Evolutionary conservation across 2,888 invertebrate species (phyloP).

Genomic region (Caenorhabditis panamensis): DNA sequence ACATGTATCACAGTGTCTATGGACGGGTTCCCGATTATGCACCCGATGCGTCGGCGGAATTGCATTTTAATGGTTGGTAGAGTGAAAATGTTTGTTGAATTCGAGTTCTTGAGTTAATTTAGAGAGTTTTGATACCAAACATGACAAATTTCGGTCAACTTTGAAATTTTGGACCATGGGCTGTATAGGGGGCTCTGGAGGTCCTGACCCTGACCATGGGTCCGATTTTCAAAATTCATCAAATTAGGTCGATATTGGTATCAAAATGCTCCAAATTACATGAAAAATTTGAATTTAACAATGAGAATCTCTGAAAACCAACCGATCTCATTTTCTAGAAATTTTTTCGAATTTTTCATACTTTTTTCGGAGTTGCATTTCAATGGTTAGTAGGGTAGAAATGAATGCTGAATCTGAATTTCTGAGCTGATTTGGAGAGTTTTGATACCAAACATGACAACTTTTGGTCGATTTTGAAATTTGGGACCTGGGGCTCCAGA

Average conservation of each 20-base stretch:
- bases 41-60: constrained; percentile 75
- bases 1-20: constrained; percentile 80
- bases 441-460: background rate
- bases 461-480: background rate
- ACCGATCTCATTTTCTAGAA: no score
- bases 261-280: no score
- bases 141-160: background rate
- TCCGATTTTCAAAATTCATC: no score
- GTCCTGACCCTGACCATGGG: no score
- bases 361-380: constrained; percentile 67
- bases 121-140: background rate
- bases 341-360: no score
- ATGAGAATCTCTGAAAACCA: no score
- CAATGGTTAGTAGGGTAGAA: constrained; percentile 53
- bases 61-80: constrained; percentile 66
- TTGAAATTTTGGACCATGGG: background rate
- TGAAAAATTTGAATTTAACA: no score
- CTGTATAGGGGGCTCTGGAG: no score
- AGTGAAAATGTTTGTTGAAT: background rate
- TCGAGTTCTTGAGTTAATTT: background rate
- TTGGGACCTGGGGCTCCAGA: no score
- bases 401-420: background rate
- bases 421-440: background rate
- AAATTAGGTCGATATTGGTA: no score
- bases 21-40: constrained; percentile 79